A percentile compares a stretch with the other conserved stretches of the same genome.
Conservation (phyloP, 2,113 vertebrate genomes). For the Syrrhaptes paradoxus region DNA sequence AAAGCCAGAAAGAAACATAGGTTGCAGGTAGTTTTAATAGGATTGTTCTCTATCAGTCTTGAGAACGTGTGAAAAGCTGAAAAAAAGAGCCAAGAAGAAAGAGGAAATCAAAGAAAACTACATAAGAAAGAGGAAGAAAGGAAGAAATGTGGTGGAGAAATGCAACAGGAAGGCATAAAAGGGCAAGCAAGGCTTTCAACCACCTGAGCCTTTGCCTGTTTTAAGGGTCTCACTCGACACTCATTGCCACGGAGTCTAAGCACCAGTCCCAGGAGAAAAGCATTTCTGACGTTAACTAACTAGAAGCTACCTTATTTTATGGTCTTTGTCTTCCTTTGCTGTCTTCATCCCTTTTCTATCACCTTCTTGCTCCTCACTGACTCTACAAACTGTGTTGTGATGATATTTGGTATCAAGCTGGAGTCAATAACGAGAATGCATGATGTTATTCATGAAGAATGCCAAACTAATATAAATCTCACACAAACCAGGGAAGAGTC, state of each 20-base stretch:
- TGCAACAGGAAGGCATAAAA: neutral
- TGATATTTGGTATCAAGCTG: neutral
- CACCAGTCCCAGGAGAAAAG: neutral
- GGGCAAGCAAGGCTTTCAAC: neutral
- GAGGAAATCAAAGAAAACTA: neutral
- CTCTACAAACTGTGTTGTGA: neutral
- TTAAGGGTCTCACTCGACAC: neutral
- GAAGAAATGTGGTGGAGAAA: neutral
- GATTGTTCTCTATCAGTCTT: neutral
- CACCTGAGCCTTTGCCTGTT: fast-evolving
- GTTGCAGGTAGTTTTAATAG: neutral
- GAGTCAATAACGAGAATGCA: conserved; percentile 11
- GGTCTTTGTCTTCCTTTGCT: neutral
- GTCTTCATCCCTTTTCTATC: neutral
- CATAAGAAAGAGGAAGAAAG: neutral
- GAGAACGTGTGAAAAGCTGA: neutral
- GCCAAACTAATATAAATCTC: neutral
- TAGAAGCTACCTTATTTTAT: neutral
- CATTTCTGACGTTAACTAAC: neutral
- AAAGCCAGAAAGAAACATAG: neutral
- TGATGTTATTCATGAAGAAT: neutral
- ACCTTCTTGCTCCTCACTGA: neutral
- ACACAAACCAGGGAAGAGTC: neutral
- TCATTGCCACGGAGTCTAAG: neutral
- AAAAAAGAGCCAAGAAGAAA: neutral